phyloP scores from a whole-genome alignment of 2,797 vertebrate genomes.

The Anguilla pacifica region DNA sequence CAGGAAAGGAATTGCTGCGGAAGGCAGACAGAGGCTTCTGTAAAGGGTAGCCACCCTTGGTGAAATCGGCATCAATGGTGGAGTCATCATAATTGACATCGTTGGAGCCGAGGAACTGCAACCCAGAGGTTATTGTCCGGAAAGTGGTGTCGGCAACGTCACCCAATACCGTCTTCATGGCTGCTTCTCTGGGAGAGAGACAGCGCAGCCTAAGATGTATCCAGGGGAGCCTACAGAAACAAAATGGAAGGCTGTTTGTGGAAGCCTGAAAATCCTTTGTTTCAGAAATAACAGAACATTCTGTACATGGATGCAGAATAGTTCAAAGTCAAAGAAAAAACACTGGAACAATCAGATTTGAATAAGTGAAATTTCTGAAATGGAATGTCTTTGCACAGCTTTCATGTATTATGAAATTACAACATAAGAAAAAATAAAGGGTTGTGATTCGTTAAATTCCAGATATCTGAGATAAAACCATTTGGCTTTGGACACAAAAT shows the following conservation, averaged over 20 bases:
- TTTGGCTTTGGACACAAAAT: neutral
- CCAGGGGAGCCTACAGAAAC: constrained; percentile 63
- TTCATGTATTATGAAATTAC: neutral
- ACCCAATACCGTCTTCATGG: constrained; percentile 96
- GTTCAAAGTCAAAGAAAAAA: neutral
- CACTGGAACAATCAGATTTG: neutral
- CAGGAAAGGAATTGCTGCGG: constrained; percentile 87
- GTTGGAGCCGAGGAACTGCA: constrained; percentile 91
- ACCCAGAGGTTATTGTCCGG: constrained; percentile 96
- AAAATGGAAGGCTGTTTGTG: constrained; percentile 54
- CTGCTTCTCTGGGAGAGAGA: constrained; percentile 60
- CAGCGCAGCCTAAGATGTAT: constrained; percentile 60
- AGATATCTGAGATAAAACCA: neutral
- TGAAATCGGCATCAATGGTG: constrained; percentile 66
- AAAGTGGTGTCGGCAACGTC: constrained; percentile 98
- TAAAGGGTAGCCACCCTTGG: constrained; percentile 73
- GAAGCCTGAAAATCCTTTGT: constrained; percentile 4
- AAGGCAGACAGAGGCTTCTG: constrained; percentile 93
- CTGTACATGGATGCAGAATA: neutral
- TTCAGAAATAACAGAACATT: neutral
- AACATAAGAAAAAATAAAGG: neutral
- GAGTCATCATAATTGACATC: constrained; percentile 86
- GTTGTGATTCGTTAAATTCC: neutral
- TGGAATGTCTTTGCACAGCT: neutral
- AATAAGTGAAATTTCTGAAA: neutral